Conservation (phyloP, 2,797 vertebrate genomes). For the Lacerta bilineata region DNA sequence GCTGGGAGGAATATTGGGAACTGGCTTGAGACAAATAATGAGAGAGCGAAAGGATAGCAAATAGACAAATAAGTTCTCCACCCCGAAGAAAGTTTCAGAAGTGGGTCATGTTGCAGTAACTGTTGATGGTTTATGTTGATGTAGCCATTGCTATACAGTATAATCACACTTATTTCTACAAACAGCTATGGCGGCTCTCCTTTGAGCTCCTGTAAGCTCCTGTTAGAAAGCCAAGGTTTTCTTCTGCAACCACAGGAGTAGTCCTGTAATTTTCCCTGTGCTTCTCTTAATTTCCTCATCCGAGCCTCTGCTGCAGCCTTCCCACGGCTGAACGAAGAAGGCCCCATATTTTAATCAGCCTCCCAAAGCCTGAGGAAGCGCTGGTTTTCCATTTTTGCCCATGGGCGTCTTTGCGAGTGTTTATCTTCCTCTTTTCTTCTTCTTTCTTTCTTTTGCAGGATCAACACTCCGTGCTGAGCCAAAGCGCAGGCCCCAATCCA, state of each 20-base stretch:
- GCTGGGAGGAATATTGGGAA: neutral
- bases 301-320: conserved; percentile 41
- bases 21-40: neutral
- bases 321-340: conserved; percentile 26
- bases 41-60: neutral
- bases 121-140: neutral
- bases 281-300: conserved; percentile 40
- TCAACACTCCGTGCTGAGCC: conserved; percentile 81
- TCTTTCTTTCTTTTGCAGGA: conserved; percentile 77
- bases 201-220: conserved; percentile 42
- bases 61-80: neutral
- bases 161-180: neutral
- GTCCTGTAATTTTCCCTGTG: conserved; percentile 45
- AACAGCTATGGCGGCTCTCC: conserved; percentile 36
- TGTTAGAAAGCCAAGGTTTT: conserved; percentile 63
- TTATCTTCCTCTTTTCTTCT: conserved; percentile 53
- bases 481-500: conserved; percentile 79
- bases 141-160: no score
- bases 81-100: neutral
- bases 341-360: neutral
- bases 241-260: conserved; percentile 52
- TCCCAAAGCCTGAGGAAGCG: no score
- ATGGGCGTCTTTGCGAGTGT: conserved; percentile 44
- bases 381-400: neutral
- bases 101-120: neutral